Evolutionary conservation across 2,797 vertebrate genomes (phyloP), one percentile per base, ranked within the genome.

Genomic region (Enteromius anoplus): DNA sequence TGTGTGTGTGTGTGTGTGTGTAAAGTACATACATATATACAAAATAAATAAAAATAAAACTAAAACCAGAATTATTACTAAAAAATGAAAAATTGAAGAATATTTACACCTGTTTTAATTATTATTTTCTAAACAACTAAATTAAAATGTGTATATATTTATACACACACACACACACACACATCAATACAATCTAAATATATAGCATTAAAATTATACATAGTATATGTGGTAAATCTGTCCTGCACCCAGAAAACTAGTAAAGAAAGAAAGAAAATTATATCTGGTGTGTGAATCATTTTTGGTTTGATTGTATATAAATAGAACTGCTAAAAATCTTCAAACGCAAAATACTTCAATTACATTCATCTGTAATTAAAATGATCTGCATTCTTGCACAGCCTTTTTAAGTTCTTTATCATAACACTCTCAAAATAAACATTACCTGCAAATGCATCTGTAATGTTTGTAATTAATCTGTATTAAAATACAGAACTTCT

Each of bases 401-500:
- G 1, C 14, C 5, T 37, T 14, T 75, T 55, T 34, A 3, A 32
- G 15, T 49, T 47, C 4, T 62, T 73, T 26, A 37, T 32, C 19
- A n/a, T 3, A 60, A 71, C 32, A 45, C 19, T 10, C 6, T 58
- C 9, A 32, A 70, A 37, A 47, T 60, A 71, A 71, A 64, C 15
- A 64, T 49, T 37, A 47, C 42, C 55, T 72, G 14, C 55, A 49
- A 32, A 49, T 23, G 42, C 42, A n/a, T 72, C 21, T 37, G 29
- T 37, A 23, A 49, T n/a, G 42, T 72, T 37, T 37, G 55, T 51
- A 29, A 64, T 72, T 34, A 62, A 81, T 49, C 40, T 19, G 40
- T 11, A 60, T 71, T 70, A 58, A 80, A 70, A 70, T 32, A 80
- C 55, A 55, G 14, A 71, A n/a, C 60, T 72, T 71, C 23, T 23